phyloP scores from a whole-genome alignment of 2,113 vertebrate species.

The Notothenia rossii region DNA sequence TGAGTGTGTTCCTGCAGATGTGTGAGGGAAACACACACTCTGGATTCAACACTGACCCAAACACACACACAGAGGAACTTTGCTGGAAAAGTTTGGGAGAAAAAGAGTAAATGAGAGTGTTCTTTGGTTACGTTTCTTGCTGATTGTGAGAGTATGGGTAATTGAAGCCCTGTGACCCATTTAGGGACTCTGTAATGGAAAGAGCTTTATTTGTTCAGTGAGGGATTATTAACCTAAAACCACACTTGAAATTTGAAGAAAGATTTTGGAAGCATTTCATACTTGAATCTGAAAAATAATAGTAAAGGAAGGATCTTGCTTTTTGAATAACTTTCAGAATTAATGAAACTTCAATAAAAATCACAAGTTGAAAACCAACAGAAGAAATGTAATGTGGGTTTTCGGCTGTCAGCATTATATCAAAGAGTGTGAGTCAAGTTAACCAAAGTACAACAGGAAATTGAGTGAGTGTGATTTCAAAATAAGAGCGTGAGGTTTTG shows the following conservation, averaged over 20 bases:
- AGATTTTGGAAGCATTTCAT: not conserved
- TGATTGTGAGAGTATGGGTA: not conserved
- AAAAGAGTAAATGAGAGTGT: not conserved
- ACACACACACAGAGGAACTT: not conserved
- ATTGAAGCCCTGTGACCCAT: not conserved
- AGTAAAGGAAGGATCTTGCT: not conserved
- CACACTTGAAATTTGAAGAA: constrained; percentile 3
- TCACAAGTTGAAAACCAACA: not conserved
- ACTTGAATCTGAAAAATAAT: too few relatives aligned
- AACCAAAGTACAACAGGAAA: not conserved
- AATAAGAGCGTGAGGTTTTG: constrained; percentile 7
- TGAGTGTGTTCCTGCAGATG: constrained; percentile 72
- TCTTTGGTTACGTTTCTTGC: not conserved
- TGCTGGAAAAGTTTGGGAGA: not conserved
- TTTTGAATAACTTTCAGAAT: not conserved
- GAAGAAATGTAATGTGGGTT: not conserved
- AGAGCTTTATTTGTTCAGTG: constrained; percentile 63
- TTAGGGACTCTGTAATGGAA: not conserved
- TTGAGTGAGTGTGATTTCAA: not conserved
- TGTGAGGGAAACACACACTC: constrained; percentile 29
- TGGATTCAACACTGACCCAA: not conserved
- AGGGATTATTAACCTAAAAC: constrained; percentile 74
- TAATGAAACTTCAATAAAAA: not conserved
- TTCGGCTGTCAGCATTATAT: not conserved
- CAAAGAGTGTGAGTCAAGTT: not conserved